Percentiles rank a stretch among this genome's conserved stretches.
Evolutionary conservation across 2,888 invertebrate genomes (phyloP).

Genomic region (Acheta domesticus): DNA sequence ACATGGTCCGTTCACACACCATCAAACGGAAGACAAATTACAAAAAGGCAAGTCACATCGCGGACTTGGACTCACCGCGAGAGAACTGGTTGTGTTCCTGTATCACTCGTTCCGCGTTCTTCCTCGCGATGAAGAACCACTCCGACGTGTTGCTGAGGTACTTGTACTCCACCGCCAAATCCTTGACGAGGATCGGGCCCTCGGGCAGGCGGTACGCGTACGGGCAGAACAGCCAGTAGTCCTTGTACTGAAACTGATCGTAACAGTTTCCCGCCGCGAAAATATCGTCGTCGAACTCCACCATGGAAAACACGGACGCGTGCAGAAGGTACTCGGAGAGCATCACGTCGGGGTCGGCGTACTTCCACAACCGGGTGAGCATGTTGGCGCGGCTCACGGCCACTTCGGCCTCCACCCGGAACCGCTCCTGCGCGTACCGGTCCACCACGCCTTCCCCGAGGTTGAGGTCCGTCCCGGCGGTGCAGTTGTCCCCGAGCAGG

Average conservation of each 20-base stretch:
- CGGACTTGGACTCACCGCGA: conserved; percentile 62
- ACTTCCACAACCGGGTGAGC: conserved; percentile 92
- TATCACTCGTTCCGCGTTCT: conserved; percentile 85
- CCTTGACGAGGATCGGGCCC: conserved; percentile 85
- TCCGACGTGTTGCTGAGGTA: conserved; percentile 91
- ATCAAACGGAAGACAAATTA: too few relatives aligned
- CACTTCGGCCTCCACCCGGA: conserved; percentile 85
- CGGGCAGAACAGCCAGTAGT: conserved; percentile 83
- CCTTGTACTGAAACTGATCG: conserved; percentile 81
- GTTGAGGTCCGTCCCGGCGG: conserved; percentile 86
- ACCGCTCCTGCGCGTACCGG: conserved; percentile 66
- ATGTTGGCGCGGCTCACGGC: conserved; percentile 94
- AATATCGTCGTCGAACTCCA: conserved; percentile 91
- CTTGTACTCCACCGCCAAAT: conserved; percentile 89
- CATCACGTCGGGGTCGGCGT: conserved; percentile 72
- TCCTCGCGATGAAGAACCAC: conserved; percentile 89
- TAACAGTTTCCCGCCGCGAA: conserved; percentile 96
- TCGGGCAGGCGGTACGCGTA: conserved; percentile 87
- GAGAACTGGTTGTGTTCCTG: conserved; percentile 77
- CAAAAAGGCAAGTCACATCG: too few relatives aligned
- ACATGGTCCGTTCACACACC: too few relatives aligned
- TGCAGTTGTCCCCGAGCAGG: conserved; percentile 85
- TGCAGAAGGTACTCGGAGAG: conserved; percentile 85
- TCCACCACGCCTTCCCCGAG: conserved; percentile 93
- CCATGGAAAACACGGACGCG: conserved; percentile 86